phyloP scores from a whole-genome alignment of 2,888 invertebrate species.

The Trisateles emortualis region DNA sequence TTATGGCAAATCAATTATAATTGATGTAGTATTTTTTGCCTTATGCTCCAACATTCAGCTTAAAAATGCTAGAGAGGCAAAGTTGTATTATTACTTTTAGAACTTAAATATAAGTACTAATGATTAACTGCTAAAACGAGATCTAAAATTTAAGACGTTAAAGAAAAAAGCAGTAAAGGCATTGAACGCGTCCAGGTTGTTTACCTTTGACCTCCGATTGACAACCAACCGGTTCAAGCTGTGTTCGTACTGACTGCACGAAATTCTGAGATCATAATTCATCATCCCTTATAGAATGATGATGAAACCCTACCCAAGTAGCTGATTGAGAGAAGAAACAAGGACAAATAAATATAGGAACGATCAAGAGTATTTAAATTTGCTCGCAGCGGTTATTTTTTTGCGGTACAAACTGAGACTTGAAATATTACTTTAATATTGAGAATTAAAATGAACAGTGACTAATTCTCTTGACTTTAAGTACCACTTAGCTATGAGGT shows the following conservation, averaged over 20 bases:
- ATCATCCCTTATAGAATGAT: slow-evolving; percentile 9
- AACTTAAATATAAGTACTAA: slow-evolving; percentile 32
- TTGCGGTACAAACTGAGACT: no score
- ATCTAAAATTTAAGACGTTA: slow-evolving; percentile 40
- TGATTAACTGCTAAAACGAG: slow-evolving; percentile 40
- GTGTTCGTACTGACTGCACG: slow-evolving; percentile 21
- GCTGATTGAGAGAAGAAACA: no score
- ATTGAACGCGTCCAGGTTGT: slow-evolving; percentile 59
- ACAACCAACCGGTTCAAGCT: slow-evolving; percentile 40
- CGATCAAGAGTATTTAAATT: no score
- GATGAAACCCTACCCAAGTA: background rate
- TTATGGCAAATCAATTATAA: background rate
- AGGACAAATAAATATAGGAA: no score
- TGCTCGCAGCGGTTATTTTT: no score
- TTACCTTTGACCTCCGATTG: slow-evolving; percentile 61
- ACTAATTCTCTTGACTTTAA: background rate
- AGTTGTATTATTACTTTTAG: background rate
- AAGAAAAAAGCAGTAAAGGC: slow-evolving; percentile 56
- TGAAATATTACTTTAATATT: no score
- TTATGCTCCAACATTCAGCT: background rate
- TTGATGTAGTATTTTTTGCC: no score
- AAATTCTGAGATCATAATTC: slow-evolving; percentile 9
- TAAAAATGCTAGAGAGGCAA: background rate
- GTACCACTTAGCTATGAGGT: background rate
- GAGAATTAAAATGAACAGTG: no score